Evolutionary conservation across 2,797 vertebrate species (phyloP), one percentile per base, ranked within the genome.

Genomic region (Hydrocynus forskahlii): DNA sequence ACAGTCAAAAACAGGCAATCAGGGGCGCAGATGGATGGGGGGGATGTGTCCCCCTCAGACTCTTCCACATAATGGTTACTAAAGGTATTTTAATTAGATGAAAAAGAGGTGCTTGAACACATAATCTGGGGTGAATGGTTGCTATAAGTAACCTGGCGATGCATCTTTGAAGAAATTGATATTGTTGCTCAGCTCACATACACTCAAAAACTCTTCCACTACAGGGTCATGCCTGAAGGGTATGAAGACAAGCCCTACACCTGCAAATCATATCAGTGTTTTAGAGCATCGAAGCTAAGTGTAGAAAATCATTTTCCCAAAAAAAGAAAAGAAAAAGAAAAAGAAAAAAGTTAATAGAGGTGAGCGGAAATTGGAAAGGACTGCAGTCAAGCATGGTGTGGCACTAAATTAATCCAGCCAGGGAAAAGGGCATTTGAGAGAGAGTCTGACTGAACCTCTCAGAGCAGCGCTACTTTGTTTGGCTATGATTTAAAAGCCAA

Each of bases 351-450:
- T 54, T 5, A 81, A 82, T 74, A 45, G 60, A 69, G 76, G 71
- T 75, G 62, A 78, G 62, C 21, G 62, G 55, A 81, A 83, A 76
- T 71, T 62, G 48, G 60, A 81, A 83, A 73, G 72, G 25, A 68
- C 73, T 50, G 72, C 72, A 76, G 60, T 74, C 59, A 79, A 68
- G 69, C 84, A 72, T 79, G 76, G 10, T 77, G 66, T 75, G 75
- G 76, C 62, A 52, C 35, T 62, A 77, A 84, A 86, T 66, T 78
- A 79, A 79, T 82, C 29, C 35, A 60, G 67, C 50, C 59, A 77
- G 62, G 63, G 52, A 79, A 81, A 81, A 75, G 38, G 66, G 40
- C 55, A 75, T 68, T 43, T 38, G 54, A 43, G 52, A 52, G 19
- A 19, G 50, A 43, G 25, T n/a, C 50, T 48, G 21, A 64, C 35